Evolutionary conservation across 2,797 vertebrate species (phyloP), one percentile per base, ranked within the genome.

Genomic region (Amphiprion clarkii): DNA sequence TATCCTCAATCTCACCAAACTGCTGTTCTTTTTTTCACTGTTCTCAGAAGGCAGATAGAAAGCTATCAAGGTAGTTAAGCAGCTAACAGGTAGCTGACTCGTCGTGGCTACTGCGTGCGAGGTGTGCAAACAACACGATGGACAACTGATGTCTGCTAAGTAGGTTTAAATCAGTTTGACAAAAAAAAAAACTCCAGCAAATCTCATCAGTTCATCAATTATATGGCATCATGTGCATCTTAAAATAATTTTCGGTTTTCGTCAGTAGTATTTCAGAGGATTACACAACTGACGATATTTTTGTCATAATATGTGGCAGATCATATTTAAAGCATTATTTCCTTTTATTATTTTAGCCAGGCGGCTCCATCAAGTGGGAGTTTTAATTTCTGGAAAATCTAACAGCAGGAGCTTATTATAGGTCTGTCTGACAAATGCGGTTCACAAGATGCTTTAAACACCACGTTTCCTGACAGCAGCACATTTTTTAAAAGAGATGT

Each of bases 1-100:
- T 84, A 84, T 87, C 40, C 36, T 68, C 52, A 59, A 13, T 64
- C 61, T 73, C 57, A 39, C 17, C 75, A 74, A 29, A 62, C 36
- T 49, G 63, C 71, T 75, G 52, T 77, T 86, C 57, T 65, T 71
- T 49, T 49, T 49, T 66, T 63, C 44, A 53, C 61, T 61, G 40
- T 29, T 83, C 57, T 70, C 11, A 36, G 67, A 77, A 76, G 46
- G 74, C 46, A 66, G 29, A 7, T 25, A 72, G 63, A 31, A 52
- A 0, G 31, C 48, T 11, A 58, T 79, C n/a, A 62, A 68, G 33
- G 56, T 49, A 52, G 40, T 6, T 66, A 42, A 71, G 31, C 21
- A 74, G 55, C 71, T 60, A 63, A 53, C 63, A 68, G 82, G 54
- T 13, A 55, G 57, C 39, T 61, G 56, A 52, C 60, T 56, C 53